Base-by-base conservation (phyloP, 2,888 invertebrate genomes). In the Melitaea athalia region DNA sequence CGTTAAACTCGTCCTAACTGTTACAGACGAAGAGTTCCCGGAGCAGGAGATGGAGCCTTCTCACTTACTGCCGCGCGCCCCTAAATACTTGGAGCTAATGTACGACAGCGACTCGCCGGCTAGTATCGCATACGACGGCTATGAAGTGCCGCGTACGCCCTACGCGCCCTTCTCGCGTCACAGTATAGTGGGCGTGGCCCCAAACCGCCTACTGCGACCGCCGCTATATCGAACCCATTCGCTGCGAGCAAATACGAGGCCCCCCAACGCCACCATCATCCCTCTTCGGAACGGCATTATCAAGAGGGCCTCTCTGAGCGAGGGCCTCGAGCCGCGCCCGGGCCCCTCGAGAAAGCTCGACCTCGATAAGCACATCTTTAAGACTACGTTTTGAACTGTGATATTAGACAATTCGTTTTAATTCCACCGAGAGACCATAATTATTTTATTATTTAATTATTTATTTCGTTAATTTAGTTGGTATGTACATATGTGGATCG, bases 61-160 rank as follows among this genome's bases (percentile, higher is more conserved):
- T 8, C 85, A 84, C 3, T 73, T 87, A 60, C 81, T 91, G 1
- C 89, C 85, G 69, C 81, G 85, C 3, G 74, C 90, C 47, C 95
- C 95, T 0, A 95, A 95, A 78, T 96, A 96, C 82, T 84, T 96
- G 64, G 95, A 96, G 82, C 85, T 96, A 60, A 88, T 95, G 79
- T 95, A 95, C 78, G 94, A 94, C 77, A 91, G 91, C 72, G 93
- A 93, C 64, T 87, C 92, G 0, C 86, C 85, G 38, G 24, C 24
- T 24, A 24, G 24, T 24, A 24, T 24, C 11, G 81, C 86, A 17
- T 84, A 88, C 17, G 95, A 94, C 77, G 95, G 95, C 3, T 95
- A 95, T 83, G 95, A 95, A 85, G 85, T 95, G 15, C 95, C 95
- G 2, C 88, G 94, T 52, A 84, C 89, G 0, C 86, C 83, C 4